Conservation (phyloP, 2,113 vertebrate genomes). For the Chloropsis hardwickii region DNA sequence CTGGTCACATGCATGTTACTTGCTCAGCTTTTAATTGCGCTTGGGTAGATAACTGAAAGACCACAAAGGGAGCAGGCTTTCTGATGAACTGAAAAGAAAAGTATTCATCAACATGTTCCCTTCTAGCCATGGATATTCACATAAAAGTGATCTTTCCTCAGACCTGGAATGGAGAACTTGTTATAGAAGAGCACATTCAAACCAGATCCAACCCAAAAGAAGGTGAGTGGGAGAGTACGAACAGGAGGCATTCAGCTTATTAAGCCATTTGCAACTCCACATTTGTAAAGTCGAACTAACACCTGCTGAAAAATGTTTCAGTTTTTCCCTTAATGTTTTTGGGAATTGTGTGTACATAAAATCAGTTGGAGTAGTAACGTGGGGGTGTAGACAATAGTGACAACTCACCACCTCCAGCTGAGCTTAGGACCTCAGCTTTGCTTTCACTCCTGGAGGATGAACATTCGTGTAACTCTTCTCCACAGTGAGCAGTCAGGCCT, state of each 20-base stretch:
- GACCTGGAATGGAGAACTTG: neutral
- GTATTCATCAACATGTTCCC: neutral
- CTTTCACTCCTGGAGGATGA: neutral
- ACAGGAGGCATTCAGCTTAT: neutral
- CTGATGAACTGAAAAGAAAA: neutral
- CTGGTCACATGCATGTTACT: neutral
- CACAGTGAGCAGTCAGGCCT: neutral
- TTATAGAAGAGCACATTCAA: neutral
- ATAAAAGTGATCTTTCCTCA: neutral
- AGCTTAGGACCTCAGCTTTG: neutral
- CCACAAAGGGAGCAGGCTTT: neutral
- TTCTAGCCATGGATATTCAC: neutral
- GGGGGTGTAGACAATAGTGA: neutral
- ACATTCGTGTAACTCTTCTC: neutral
- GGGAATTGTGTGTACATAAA: neutral
- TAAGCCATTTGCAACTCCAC: neutral
- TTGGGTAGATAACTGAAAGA: neutral
- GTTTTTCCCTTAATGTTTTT: neutral
- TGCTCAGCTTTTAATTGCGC: neutral
- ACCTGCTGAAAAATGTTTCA: neutral
- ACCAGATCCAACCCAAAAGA: neutral
- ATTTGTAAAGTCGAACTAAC: fast-evolving
- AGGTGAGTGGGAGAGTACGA: neutral
- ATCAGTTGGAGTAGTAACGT: neutral
- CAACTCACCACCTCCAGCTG: neutral